These are phyloP conservation scores for Pseudolycoriella hygida DNA, from an alignment of 2,888 invertebrate genomes.

Conservation along the genomic window DNA sequence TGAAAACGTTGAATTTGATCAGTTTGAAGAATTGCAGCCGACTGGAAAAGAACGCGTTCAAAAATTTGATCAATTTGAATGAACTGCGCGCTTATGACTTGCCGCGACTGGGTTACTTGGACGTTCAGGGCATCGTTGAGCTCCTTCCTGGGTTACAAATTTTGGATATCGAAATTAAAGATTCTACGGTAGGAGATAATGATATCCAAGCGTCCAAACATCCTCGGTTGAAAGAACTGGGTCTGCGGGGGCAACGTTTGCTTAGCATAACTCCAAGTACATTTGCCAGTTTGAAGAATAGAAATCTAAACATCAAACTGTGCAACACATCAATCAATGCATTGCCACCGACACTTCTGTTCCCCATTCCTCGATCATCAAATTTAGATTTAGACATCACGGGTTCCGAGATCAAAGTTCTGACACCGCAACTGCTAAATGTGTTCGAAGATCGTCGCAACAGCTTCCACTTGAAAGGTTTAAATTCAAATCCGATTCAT, in stretches of 20 bases:
- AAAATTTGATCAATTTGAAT: constrained; percentile 48
- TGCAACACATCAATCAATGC: constrained; percentile 62
- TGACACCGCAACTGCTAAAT: constrained; percentile 60
- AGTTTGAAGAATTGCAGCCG: constrained; percentile 50
- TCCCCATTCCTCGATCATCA: constrained; percentile 75
- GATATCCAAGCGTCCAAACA: constrained; percentile 63
- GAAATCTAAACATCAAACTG: constrained; percentile 50
- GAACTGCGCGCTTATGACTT: constrained; percentile 54
- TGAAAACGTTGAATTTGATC: constrained; percentile 45
- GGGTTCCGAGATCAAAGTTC: constrained; percentile 56
- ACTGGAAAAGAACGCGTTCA: constrained; percentile 70
- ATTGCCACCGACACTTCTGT: constrained; percentile 66
- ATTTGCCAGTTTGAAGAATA: constrained; percentile 62
- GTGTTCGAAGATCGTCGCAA: constrained; percentile 68
- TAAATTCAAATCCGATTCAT: constrained; percentile 61
- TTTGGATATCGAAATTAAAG: constrained; percentile 74
- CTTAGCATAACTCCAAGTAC: constrained; percentile 67
- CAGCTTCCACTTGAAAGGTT: constrained; percentile 52
- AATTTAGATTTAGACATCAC: constrained; percentile 59
- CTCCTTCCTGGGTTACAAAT: constrained; percentile 53
- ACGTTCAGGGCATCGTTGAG: constrained; percentile 69
- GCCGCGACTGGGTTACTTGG: constrained; percentile 66
- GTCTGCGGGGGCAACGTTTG: constrained; percentile 54
- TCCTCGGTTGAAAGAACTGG: constrained; percentile 56
- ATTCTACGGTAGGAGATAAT: constrained; percentile 61